phyloP scores from a whole-genome alignment of 1,140 invertebrate genomes.

The Adoxophyes honmai region DNA sequence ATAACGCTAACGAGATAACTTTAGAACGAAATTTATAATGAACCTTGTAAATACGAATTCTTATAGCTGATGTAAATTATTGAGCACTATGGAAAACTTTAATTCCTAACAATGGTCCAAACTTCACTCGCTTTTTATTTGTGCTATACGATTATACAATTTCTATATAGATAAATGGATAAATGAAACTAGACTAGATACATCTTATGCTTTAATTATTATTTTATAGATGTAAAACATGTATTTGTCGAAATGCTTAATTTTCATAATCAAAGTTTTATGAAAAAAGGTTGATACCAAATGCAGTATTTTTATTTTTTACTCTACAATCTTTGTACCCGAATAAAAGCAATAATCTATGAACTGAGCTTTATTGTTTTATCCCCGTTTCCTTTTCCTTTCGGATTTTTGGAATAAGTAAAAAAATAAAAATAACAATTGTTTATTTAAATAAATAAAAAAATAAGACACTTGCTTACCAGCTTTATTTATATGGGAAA shows the following conservation, averaged over 20 bases:
- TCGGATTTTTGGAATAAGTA: no score
- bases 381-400: neutral
- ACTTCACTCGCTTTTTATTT: slow-evolving; percentile 75
- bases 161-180: slow-evolving; percentile 71
- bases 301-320: slow-evolving; percentile 77
- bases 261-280: slow-evolving; percentile 74
- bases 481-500: no score
- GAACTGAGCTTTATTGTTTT: slow-evolving; percentile 26
- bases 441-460: no score
- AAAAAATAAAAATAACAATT: no score
- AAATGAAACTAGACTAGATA: slow-evolving; percentile 64
- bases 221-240: slow-evolving; percentile 68
- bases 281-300: slow-evolving; percentile 70
- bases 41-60: slow-evolving; percentile 70
- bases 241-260: slow-evolving; percentile 72
- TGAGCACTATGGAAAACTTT: slow-evolving; percentile 71
- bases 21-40: slow-evolving; percentile 53
- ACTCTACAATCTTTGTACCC: slow-evolving; percentile 74
- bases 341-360: slow-evolving; percentile 73
- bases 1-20: slow-evolving; percentile 57
- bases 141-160: slow-evolving; percentile 74
- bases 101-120: slow-evolving; percentile 76
- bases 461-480: no score
- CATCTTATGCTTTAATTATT: slow-evolving; percentile 69
- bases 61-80: slow-evolving; percentile 64